Evolutionary conservation across 2,797 vertebrate genomes (phyloP), one percentile per base, ranked within the genome.

Genomic region (Chaetodon trifasciatus): DNA sequence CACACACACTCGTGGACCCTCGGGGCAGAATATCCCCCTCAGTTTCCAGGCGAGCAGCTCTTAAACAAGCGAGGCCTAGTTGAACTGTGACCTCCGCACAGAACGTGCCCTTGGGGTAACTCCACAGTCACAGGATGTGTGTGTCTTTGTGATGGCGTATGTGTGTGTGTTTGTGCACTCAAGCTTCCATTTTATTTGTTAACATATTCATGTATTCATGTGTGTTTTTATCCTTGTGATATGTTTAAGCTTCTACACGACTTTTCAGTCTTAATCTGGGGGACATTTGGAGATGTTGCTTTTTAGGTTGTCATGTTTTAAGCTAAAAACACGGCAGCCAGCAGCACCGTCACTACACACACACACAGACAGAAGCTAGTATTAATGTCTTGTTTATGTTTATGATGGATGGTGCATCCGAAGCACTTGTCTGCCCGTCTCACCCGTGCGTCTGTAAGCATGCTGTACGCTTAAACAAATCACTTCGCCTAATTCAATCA

Each of bases 351-450:
- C 61, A 37, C 64, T 53, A 23, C 1, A 62, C 61, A 44, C 42
- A 39, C 23, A 49, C 58, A 77, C 55, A 53, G 50, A 13, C 42
- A 44, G 42, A 68, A 32, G 44, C 76, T 49, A 64, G 66, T 86
- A 93, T 90, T 91, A 95, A 91, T 86, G 92, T 92, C 94, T 91
- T 92, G 92, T 92, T 93, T 93, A 85, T 91, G 89, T 90, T 94
- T 91, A 87, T 93, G 93, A 94, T 94, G 91, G 93, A 94, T 95
- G 91, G 76, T 76, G 83, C 81, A 60, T 90, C 81, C 82, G 71
- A 69, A 84, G 78, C 89, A 66, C 84, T 35, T 9, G 85, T 88
- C 88, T 82, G 85, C 78, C 85, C 1, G 70, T 77, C 85, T 80
- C 85, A 82, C 77, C 85, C 77, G 62, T 72, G 84, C 76, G 40